Percentiles rank a stretch among this genome's conserved stretches.
These are phyloP conservation scores for Melopsittacus undulatus DNA, from an alignment of 2,797 vertebrate species.

Conservation along the genomic window DNA sequence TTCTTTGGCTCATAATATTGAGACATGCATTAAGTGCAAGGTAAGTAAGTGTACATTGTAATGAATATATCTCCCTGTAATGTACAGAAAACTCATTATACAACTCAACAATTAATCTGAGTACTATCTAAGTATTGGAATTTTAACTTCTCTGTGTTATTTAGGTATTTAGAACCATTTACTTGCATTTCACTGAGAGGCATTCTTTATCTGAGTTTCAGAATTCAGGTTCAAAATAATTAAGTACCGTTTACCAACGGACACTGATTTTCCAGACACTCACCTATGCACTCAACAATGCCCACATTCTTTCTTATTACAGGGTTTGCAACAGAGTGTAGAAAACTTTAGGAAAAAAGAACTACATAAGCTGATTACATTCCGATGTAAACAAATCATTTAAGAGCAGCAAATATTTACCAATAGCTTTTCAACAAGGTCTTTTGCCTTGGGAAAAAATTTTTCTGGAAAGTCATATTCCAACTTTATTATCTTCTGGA, in stretches of 20 bases:
- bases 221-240: not conserved
- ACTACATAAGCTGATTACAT: not conserved
- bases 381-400: not conserved
- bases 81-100: not conserved
- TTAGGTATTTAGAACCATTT: not conserved
- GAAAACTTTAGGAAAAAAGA: not conserved
- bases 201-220: not conserved
- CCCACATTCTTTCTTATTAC: not conserved
- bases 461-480: slow-evolving; percentile 99
- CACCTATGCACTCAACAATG: not conserved
- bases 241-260: not conserved
- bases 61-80: not conserved
- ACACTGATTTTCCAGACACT: not conserved
- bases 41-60: not conserved
- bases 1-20: not conserved
- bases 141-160: not conserved
- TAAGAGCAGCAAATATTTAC: slow-evolving; percentile 76
- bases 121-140: not conserved
- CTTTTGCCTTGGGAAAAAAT: slow-evolving; percentile 99
- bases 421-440: slow-evolving; percentile 95
- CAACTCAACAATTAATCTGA: not conserved
- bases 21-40: not conserved
- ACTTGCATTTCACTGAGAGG: not conserved
- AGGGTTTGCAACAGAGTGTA: not conserved
- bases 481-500: slow-evolving; percentile 99